phyloP scores from a whole-genome alignment of 2,888 invertebrate genomes.

The Clistopyga incitator region DNA sequence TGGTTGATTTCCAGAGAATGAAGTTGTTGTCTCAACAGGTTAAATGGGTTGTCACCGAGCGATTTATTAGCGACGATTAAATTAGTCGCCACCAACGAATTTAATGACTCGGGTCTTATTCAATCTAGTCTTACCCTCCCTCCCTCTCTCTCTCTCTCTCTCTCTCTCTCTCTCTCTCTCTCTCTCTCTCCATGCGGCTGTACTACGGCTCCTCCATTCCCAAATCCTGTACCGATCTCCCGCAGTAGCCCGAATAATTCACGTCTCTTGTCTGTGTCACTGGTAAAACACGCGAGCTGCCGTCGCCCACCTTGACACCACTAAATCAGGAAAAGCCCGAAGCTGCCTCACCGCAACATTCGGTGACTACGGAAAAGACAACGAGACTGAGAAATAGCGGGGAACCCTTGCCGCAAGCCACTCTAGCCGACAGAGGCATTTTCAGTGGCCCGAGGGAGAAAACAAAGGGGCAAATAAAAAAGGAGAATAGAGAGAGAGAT shows the following conservation, averaged over 20 bases:
- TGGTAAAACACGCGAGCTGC: neutral
- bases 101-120: no score
- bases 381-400: slow-evolving; percentile 12
- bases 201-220: neutral
- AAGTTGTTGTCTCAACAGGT: no score
- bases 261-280: slow-evolving; percentile 10
- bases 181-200: no score
- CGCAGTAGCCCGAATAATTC: neutral
- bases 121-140: no score
- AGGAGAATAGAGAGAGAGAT: neutral
- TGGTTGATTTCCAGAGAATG: no score
- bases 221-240: neutral
- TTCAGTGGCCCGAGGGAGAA: slow-evolving; percentile 2
- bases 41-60: no score
- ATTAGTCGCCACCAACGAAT: no score
- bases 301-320: slow-evolving; percentile 25
- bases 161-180: no score
- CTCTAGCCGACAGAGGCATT: neutral
- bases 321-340: slow-evolving; percentile 44
- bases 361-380: neutral
- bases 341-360: neutral
- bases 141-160: no score
- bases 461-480: slow-evolving; percentile 25
- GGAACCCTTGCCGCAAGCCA: neutral
- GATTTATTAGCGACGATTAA: no score